These are phyloP conservation scores for Megathymus violae DNA, from an alignment of 1,140 invertebrate genomes.

Conservation along the genomic window DNA sequence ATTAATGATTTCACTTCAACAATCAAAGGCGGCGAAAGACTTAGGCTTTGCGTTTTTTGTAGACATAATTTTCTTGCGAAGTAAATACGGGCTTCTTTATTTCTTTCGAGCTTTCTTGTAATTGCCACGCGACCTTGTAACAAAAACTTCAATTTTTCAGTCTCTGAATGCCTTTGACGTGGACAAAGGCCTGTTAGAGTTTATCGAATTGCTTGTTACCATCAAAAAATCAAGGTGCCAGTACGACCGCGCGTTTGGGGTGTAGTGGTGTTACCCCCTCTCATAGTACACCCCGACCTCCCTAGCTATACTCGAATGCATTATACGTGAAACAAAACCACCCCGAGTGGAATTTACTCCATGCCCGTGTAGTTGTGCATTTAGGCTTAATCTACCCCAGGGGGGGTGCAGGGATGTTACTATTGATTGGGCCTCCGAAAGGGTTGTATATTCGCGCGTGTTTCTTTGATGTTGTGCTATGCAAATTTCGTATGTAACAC, in stretches of 20 bases:
- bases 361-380: slow-evolving; percentile 71
- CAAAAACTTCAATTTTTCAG: slow-evolving; percentile 13
- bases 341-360: slow-evolving; percentile 46
- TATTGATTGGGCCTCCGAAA: slow-evolving; percentile 60
- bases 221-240: slow-evolving; percentile 62
- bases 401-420: slow-evolving; percentile 54
- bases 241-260: slow-evolving; percentile 43
- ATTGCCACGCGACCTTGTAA: slow-evolving; percentile 17
- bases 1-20: too few species aligned
- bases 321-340: slow-evolving; percentile 70
- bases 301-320: slow-evolving; percentile 65
- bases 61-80: too few species aligned
- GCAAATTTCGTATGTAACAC: slow-evolving; percentile 36
- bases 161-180: slow-evolving; percentile 14
- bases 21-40: too few species aligned
- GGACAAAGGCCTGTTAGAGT: slow-evolving; percentile 25
- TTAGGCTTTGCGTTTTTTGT: too few species aligned
- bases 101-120: neutral
- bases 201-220: slow-evolving; percentile 40
- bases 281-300: slow-evolving; percentile 27
- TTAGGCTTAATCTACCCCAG: slow-evolving; percentile 62
- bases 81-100: too few species aligned
- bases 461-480: slow-evolving; percentile 40
- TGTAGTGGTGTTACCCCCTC: slow-evolving; percentile 26
- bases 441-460: slow-evolving; percentile 46